Evolutionary conservation across 1,140 invertebrate species (phyloP), one percentile per base, ranked within the genome.

Genomic region (Rhyzopertha dominica): DNA sequence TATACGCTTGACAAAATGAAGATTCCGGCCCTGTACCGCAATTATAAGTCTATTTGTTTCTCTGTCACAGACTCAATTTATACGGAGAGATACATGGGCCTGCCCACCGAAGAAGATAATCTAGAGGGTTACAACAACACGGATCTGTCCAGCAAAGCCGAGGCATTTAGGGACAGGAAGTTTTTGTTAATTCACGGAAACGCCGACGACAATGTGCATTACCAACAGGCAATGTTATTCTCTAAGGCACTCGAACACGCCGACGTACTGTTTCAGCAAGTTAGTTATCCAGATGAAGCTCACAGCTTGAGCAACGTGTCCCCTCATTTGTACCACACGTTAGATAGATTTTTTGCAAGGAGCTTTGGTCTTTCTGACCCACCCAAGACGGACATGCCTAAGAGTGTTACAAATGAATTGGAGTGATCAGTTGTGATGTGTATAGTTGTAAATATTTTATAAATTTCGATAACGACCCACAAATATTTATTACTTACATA

Each of bases 231-330:
- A 0, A 82, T 93, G 68, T 77, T 91, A 54, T 74, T 95, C 4
- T 80, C 88, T 17, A 85, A 82, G 61, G 80, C 82, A 24, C 70
- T 96, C 18, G 86, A 89, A 56, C 68, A 78, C 35, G 76, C 78
- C 12, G 82, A 92, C 57, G 86, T 95, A 51, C 71, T 85, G 9
- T 95, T 94, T 61, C 75, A 84, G 52, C 83, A 90, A 63, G 87
- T 91, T 90, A 89, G 84, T 30, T 97, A 97, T 62, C 85, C 92
- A 1, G 93, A 96, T 68, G 89, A 96, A 67, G 86, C 89, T 37
- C 94, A 98, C 62, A 78, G 79, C 7, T 76, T 98, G 32, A 66
- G 69, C 5, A 80, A 80, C 25, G 83, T 90, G 0, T 72, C 78
- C 31, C 73, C 72, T 22, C 93, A 97, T 73, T 73, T 96, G 24